Conservation (phyloP, 64 coral and sea anemone genomes). For the Dendrophyllia cribrosa region DNA sequence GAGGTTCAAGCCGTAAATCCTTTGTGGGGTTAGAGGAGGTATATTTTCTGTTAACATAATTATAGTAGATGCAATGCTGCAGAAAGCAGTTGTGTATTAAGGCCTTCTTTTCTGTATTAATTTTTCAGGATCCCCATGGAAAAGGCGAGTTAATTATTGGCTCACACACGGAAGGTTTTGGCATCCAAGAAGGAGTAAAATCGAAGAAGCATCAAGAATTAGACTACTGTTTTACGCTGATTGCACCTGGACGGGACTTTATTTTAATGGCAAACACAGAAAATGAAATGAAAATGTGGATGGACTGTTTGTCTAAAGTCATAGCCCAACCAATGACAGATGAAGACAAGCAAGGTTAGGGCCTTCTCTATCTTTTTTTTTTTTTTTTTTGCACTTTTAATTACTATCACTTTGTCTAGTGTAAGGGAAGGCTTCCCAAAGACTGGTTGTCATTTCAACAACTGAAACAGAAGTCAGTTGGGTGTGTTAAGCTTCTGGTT, state of each 20-base stretch:
- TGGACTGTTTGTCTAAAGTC: constrained; percentile 67
- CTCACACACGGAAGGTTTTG: constrained; percentile 79
- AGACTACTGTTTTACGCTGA: constrained; percentile 81
- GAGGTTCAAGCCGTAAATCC: too few relatives aligned
- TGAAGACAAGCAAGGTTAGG: constrained; percentile 87
- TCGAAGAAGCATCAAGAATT: constrained; percentile 37
- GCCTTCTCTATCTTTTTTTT: neutral
- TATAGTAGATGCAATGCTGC: too few relatives aligned
- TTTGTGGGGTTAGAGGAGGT: too few relatives aligned
- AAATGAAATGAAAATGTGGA: constrained; percentile 89
- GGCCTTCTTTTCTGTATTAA: neutral
- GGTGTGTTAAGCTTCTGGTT: too few relatives aligned
- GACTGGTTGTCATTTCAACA: too few relatives aligned
- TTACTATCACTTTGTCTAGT: too few relatives aligned
- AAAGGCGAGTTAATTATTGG: constrained; percentile 91
- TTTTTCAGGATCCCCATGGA: constrained; percentile 67
- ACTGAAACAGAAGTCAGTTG: too few relatives aligned
- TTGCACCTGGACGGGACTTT: constrained; percentile 72
- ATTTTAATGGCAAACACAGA: constrained; percentile 76
- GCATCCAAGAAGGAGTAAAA: constrained; percentile 50
- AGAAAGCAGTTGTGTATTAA: too few relatives aligned
- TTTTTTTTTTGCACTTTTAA: neutral
- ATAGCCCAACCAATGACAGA: constrained; percentile 70
- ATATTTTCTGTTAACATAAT: too few relatives aligned
- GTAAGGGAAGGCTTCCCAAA: too few relatives aligned